Evolutionary conservation across 2,797 vertebrate genomes (phyloP).

Genomic region (Melanotaenia parkinsoni): DNA sequence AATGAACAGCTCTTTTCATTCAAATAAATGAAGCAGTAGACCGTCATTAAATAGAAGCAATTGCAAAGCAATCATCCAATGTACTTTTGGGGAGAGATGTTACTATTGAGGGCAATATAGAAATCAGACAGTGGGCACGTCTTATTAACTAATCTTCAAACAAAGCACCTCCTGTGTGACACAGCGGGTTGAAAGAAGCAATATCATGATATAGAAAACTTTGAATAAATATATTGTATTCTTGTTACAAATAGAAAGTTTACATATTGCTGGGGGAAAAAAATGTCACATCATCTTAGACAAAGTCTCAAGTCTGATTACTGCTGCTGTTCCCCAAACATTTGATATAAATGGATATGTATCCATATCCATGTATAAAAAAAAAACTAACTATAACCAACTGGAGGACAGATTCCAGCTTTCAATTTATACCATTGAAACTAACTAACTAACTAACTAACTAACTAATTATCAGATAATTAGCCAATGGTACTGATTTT

Average conservation of each 20-base stretch:
- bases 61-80: conserved; percentile 81
- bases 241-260: not conserved
- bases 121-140: conserved; percentile 21
- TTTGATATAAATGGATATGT: not conserved
- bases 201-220: not conserved
- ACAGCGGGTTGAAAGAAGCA: not conserved
- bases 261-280: not conserved
- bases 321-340: conserved; percentile 60
- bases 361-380: not conserved
- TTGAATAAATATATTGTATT: not conserved
- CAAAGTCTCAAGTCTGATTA: conserved; percentile 16
- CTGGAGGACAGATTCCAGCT: conserved; percentile 7
- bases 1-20: conserved; percentile 74
- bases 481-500: not conserved
- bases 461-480: not conserved
- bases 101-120: conserved; percentile 38
- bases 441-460: no score
- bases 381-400: conserved; percentile 24
- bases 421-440: not conserved
- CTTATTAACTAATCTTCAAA: conserved; percentile 3
- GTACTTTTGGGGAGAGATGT: conserved; percentile 56
- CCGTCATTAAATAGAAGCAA: conserved; percentile 74
- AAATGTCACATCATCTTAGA: not conserved
- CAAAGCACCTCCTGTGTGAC: not conserved
- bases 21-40: conserved; percentile 75